Evolutionary conservation across 2,888 invertebrate species (phyloP).

Genomic region (Megaustenia siamemsis): DNA sequence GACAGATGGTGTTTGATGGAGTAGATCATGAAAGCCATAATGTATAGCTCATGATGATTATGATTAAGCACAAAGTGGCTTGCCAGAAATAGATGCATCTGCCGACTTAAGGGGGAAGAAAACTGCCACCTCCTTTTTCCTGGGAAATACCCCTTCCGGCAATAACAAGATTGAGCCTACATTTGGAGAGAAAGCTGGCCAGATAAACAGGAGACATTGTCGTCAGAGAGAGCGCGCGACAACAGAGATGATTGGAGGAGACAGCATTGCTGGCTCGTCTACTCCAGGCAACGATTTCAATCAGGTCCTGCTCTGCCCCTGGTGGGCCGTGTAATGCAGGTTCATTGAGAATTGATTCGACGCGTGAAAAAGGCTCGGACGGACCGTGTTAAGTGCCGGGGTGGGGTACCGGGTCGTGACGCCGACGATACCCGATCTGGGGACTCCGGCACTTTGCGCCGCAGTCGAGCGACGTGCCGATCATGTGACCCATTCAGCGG

Average conservation of each 20-base stretch:
- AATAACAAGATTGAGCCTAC: background rate
- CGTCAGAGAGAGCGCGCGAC: background rate
- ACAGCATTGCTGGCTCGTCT: background rate
- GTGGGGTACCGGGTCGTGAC: constrained; percentile 33
- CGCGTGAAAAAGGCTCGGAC: constrained; percentile 47
- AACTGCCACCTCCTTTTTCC: background rate
- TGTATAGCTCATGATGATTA: too few relatives aligned
- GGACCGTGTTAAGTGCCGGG: constrained; percentile 23
- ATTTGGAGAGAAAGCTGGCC: background rate
- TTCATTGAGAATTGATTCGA: constrained; percentile 45
- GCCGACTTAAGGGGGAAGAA: background rate
- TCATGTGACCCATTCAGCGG: constrained; percentile 47
- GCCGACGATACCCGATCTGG: constrained; percentile 28
- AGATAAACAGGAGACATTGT: constrained; percentile 11
- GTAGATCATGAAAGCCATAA: too few relatives aligned
- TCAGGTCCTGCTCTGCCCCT: background rate
- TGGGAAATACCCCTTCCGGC: background rate
- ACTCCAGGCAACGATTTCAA: constrained; percentile 39
- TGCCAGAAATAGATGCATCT: background rate
- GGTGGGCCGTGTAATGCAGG: constrained; percentile 29
- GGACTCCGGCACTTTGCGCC: constrained; percentile 21
- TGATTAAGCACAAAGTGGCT: too few relatives aligned
- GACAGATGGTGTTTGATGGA: too few relatives aligned
- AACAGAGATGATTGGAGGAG: constrained; percentile 1
- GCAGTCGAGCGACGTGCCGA: constrained; percentile 13